These are phyloP conservation scores for Gavialis gangeticus DNA, from an alignment of 2,113 vertebrate genomes.

Conservation along the genomic window DNA sequence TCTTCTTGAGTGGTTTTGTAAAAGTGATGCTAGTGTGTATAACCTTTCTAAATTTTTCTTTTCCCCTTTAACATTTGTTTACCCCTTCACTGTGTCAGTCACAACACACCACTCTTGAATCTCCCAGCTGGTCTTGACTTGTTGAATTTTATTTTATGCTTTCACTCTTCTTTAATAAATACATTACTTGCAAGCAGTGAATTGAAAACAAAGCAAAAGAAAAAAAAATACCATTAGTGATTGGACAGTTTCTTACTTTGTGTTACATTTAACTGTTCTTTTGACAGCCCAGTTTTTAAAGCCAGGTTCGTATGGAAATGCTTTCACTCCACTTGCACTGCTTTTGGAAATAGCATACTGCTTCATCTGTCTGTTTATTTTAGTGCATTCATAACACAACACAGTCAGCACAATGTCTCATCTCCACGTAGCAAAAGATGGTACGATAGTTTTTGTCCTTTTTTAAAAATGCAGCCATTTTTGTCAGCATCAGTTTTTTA, in stretches of 20 bases:
- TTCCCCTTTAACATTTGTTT: conserved; percentile 82
- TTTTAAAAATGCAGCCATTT: conserved; percentile 69
- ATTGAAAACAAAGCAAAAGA: conserved; percentile 85
- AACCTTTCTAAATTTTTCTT: conserved; percentile 75
- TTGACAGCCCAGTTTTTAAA: conserved; percentile 99
- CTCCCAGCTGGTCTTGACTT: conserved; percentile 85
- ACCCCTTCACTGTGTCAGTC: conserved; percentile 86
- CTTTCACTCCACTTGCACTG: conserved; percentile 99
- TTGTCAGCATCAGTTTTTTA: conserved; percentile 65
- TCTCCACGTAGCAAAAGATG: conserved; percentile 75
- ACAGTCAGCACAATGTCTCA: conserved; percentile 92
- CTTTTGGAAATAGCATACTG: conserved; percentile 99
- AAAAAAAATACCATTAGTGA: conserved; percentile 87
- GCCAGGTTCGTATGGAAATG: conserved; percentile 99
- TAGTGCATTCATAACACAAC: conserved; percentile 93
- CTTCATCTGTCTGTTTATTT: conserved; percentile 96
- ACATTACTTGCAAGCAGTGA: conserved; percentile 89
- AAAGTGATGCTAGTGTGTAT: conserved; percentile 86
- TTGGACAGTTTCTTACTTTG: conserved; percentile 99
- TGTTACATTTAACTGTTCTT: conserved; percentile 99
- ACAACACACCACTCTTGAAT: conserved; percentile 87
- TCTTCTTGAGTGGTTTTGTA: conserved; percentile 86
- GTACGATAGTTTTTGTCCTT: conserved; percentile 50
- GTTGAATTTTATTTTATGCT: conserved; percentile 88
- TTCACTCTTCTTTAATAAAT: conserved; percentile 86